Evolutionary conservation across 1,140 invertebrate genomes (phyloP).

Genomic region (Drosophila murphyi): DNA sequence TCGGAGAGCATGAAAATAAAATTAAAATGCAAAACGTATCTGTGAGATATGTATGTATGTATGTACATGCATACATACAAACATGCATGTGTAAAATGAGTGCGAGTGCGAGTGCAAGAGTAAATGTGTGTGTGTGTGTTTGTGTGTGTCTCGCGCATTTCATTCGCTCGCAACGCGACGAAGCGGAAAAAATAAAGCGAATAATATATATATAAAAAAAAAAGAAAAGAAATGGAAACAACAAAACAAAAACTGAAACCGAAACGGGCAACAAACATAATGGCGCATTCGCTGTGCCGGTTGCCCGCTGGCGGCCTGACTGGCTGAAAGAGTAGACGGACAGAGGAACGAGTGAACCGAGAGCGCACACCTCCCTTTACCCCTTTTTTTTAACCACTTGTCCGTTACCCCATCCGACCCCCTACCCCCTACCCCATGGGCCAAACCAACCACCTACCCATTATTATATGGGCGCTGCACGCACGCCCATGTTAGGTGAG

Average conservation of each 20-base stretch:
- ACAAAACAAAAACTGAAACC: conserved; percentile 63
- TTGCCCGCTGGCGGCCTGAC: conserved; percentile 41
- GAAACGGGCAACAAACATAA: conserved; percentile 71
- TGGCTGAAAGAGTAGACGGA: background rate
- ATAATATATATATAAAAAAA: conserved; percentile 81
- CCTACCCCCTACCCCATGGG: background rate
- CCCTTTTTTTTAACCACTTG: background rate
- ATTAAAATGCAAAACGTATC: conserved; percentile 79
- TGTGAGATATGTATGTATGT: conserved; percentile 51
- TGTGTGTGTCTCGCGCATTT: conserved; percentile 66
- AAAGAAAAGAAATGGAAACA: conserved; percentile 72
- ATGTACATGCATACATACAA: background rate
- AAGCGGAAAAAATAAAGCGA: conserved; percentile 83
- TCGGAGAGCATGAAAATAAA: conserved; percentile 74
- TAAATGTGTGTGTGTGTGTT: conserved; percentile 25
- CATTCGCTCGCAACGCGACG: conserved; percentile 79
- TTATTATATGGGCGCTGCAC: conserved; percentile 55
- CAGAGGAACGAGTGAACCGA: background rate
- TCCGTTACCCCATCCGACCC: background rate
- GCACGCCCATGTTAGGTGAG: conserved; percentile 66
- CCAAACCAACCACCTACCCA: conserved; percentile 34
- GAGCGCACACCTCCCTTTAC: conserved; percentile 11
- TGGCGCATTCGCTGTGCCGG: conserved; percentile 59
- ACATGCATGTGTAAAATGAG: conserved; percentile 19
- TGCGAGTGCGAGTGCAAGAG: conserved; percentile 25